Evolutionary conservation across 2,888 invertebrate genomes (phyloP), one percentile per base, ranked within the genome.

Genomic region (Automeris io): DNA sequence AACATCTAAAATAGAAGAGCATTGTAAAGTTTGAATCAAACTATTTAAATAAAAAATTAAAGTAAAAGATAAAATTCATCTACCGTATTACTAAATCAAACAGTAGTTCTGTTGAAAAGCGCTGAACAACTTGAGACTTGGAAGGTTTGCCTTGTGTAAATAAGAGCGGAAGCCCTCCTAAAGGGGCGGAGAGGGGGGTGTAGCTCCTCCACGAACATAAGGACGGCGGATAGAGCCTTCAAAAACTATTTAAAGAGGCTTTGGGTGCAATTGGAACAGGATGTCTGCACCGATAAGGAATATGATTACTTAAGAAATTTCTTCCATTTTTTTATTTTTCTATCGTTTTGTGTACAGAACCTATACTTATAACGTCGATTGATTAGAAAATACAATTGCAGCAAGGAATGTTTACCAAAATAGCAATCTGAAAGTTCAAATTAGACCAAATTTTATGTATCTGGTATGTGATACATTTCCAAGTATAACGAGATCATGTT

Each of bases 161-260:
- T 77, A 80, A 70, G 72, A 70, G 47, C 59, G 68, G 66, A 65
- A 64, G 61, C 56, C 49, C 47, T 41, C 49, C 47, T 48, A 47
- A 47, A 42, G 41, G 32, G 40, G 50, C 51, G 55, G 51, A 50
- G 43, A 34, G 42, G 41, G 49, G 49, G 54, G 51, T 46, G 44
- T 34, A 42, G 49, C 39, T 18, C 37, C 35, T 16, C 69, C 71
- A 62, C 55, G 47, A 62, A 60, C 71, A 70, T 66, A 66, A 57
- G 61, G 56, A 62, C 51, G 45, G 47, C 37, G 52, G 42, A 35
- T 43, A 45, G 70, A 69, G 70, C 69, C 69, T 74, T 78, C 65
- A 64, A 73, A 76, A 81, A 78, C 77, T 79, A 80, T 81, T 80
- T 78, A 74, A 73, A 74, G 66, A 70, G 70, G 77, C 75, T 78